Percentiles rank a stretch among this genome's conserved stretches.
Evolutionary conservation across 1,140 invertebrate species (phyloP).

Genomic region (Theocolax elegans): DNA sequence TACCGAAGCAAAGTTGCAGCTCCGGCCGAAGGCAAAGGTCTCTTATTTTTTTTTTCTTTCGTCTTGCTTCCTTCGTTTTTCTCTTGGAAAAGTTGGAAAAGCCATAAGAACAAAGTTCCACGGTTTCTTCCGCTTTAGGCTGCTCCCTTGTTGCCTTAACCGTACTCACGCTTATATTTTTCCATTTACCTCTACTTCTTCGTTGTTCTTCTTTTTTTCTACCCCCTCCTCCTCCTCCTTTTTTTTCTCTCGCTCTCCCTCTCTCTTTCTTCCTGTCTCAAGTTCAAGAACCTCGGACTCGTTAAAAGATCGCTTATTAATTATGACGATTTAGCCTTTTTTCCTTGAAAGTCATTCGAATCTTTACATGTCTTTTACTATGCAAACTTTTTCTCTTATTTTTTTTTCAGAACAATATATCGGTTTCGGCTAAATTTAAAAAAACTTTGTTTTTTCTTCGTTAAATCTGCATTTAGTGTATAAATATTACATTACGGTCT

Average conservation of each 20-base stretch:
- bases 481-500: too few species aligned
- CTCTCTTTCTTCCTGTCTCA: background rate
- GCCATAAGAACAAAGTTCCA: conserved; percentile 43
- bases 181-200: background rate
- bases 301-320: conserved; percentile 40
- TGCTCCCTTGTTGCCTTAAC: conserved; percentile 26
- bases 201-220: background rate
- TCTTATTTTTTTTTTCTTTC: conserved; percentile 17
- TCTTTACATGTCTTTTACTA: conserved; percentile 27
- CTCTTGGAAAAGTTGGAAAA: conserved; percentile 31
- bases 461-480: too few species aligned
- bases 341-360: conserved; percentile 19
- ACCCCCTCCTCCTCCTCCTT: background rate
- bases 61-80: conserved; percentile 5
- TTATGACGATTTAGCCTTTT: conserved; percentile 32
- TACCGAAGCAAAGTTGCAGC: conserved; percentile 31
- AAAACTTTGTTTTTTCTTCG: too few species aligned
- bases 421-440: too few species aligned
- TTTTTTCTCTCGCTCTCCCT: background rate
- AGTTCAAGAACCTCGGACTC: conserved; percentile 31
- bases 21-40: conserved; percentile 2
- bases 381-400: conserved; percentile 11
- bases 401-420: too few species aligned
- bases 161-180: conserved; percentile 19
- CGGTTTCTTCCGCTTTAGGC: conserved; percentile 37